A percentile compares a stretch with the other conserved stretches of the same genome.
phyloP scores from a whole-genome alignment of 1,140 invertebrate species.

The Pteromalus puparum region DNA sequence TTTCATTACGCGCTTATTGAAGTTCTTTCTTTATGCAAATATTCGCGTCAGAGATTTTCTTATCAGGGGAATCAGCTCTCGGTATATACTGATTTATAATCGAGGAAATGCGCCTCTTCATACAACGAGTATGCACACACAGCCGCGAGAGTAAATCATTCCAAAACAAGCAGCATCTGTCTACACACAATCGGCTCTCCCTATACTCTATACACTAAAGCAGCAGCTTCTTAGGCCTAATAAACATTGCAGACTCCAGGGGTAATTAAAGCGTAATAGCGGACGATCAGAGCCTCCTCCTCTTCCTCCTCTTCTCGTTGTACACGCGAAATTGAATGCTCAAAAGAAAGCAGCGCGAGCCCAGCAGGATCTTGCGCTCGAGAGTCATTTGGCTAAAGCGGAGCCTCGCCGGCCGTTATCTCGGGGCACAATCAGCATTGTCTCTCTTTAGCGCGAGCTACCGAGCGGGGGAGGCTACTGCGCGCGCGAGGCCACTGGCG shows the following conservation, averaged over 20 bases:
- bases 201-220: neutral
- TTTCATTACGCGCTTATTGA: neutral
- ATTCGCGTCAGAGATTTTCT: neutral
- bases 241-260: slow-evolving; percentile 27
- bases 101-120: neutral
- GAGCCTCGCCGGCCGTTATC: slow-evolving; percentile 60
- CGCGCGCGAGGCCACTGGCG: slow-evolving; percentile 33
- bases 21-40: neutral
- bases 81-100: neutral
- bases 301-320: slow-evolving; percentile 47
- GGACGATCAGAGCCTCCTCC: slow-evolving; percentile 17
- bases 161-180: neutral
- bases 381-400: slow-evolving; percentile 47
- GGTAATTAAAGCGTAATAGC: slow-evolving; percentile 49
- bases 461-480: neutral
- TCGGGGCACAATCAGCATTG: slow-evolving; percentile 71
- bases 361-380: slow-evolving; percentile 25
- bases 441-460: slow-evolving; percentile 59
- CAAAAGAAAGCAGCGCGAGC: slow-evolving; percentile 41
- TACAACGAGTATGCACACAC: neutral
- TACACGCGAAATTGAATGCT: slow-evolving; percentile 54
- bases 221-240: slow-evolving; percentile 7
- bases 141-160: neutral
- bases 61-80: neutral
- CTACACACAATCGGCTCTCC: neutral